These are phyloP conservation scores for Iphiclides podalirius DNA, from an alignment of 2,888 invertebrate species.

Conservation along the genomic window DNA sequence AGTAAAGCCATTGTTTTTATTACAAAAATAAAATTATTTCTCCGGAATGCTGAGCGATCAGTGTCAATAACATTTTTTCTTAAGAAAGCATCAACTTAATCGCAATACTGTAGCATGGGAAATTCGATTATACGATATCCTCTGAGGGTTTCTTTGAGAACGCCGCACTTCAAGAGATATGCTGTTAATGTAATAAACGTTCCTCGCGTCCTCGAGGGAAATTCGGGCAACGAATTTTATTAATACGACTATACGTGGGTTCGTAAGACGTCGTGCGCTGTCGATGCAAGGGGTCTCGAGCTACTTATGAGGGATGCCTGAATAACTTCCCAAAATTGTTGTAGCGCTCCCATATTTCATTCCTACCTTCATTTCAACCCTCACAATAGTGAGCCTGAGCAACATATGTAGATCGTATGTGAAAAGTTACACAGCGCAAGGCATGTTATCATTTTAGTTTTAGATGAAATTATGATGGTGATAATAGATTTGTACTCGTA, in stretches of 20 bases:
- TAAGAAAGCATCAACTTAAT: slow-evolving; percentile 1
- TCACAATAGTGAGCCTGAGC: too few relatives aligned
- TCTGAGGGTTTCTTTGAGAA: slow-evolving; percentile 4
- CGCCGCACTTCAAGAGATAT: background rate
- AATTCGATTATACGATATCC: slow-evolving; percentile 19
- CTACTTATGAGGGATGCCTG: too few relatives aligned
- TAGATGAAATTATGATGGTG: too few relatives aligned
- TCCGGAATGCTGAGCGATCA: too few relatives aligned
- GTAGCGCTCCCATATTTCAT: background rate
- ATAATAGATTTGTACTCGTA: too few relatives aligned
- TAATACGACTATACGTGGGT: slow-evolving; percentile 16
- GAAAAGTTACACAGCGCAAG: too few relatives aligned
- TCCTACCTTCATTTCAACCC: too few relatives aligned
- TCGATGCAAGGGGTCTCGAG: background rate
- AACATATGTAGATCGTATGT: too few relatives aligned
- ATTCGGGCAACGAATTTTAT: slow-evolving; percentile 11
- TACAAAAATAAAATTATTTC: too few relatives aligned
- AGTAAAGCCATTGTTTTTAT: too few relatives aligned
- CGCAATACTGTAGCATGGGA: background rate
- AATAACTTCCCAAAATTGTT: background rate
- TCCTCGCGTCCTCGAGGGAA: slow-evolving; percentile 10
- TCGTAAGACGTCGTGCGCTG: slow-evolving; percentile 9
- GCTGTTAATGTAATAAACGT: slow-evolving; percentile 11
- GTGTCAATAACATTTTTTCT: slow-evolving; percentile 1
- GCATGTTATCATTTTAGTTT: too few relatives aligned